phyloP scores from a whole-genome alignment of 2,888 invertebrate species.

The Melanostoma mellinum region DNA sequence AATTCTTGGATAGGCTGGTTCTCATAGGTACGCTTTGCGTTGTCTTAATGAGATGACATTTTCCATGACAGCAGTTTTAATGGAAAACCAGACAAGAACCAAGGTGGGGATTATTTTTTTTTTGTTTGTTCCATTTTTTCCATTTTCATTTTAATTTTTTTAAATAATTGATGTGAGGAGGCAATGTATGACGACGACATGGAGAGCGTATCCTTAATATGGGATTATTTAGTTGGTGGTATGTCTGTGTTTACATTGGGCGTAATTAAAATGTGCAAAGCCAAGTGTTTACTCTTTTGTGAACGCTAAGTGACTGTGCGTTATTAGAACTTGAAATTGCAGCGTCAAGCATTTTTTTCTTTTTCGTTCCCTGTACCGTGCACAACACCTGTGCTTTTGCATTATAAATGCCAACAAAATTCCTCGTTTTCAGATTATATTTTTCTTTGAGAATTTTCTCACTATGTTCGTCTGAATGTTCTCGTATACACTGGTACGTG shows the following conservation, averaged over 20 bases:
- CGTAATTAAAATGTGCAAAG: conserved; percentile 58
- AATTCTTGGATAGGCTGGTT: conserved; percentile 10
- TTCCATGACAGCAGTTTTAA: conserved; percentile 41
- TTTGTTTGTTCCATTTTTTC: conserved; percentile 15
- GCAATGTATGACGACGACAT: conserved; percentile 16
- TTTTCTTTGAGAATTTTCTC: too few species aligned
- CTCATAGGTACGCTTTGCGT: conserved; percentile 24
- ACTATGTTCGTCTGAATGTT: too few species aligned
- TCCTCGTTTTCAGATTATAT: too few species aligned
- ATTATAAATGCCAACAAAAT: too few species aligned
- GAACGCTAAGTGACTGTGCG: conserved; percentile 8
- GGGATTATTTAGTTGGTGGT: conserved; percentile 42
- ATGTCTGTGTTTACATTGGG: conserved; percentile 4
- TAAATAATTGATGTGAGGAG: conserved; percentile 35
- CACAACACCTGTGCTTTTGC: too few species aligned
- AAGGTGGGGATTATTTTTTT: conserved; percentile 46
- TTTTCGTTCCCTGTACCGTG: not conserved
- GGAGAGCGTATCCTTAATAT: conserved; percentile 27
- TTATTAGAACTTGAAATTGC: conserved; percentile 13
- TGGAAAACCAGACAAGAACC: conserved; percentile 40
- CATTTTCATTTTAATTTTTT: conserved; percentile 2
- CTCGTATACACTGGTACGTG: too few species aligned
- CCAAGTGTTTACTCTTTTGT: conserved; percentile 28
- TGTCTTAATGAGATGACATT: conserved; percentile 56
- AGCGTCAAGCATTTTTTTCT: not conserved